Evolutionary conservation across 2,888 invertebrate species (phyloP).

Genomic region (Phyllotreta striolata): DNA sequence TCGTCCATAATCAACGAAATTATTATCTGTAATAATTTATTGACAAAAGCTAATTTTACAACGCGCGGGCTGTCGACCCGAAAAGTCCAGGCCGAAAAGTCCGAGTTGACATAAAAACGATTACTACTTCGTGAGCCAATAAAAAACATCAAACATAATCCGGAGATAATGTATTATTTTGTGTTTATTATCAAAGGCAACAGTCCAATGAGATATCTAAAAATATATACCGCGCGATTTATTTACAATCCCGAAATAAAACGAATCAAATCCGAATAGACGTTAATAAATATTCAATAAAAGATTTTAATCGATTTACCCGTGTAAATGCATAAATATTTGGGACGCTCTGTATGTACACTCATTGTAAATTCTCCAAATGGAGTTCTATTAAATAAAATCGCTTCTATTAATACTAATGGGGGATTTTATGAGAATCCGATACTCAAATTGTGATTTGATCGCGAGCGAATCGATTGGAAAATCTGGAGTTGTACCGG

Average conservation of each 20-base stretch:
- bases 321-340: no score
- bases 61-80: no score
- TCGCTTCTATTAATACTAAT: not conserved
- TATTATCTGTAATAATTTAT: no score
- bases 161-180: not conserved
- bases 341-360: not conserved
- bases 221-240: conserved; percentile 11
- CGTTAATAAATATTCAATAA: no score
- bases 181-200: conserved; percentile 27
- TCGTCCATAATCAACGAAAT: no score
- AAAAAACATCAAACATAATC: not conserved
- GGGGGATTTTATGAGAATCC: not conserved
- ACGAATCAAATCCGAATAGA: conserved; percentile 10
- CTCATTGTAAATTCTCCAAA: not conserved
- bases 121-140: not conserved
- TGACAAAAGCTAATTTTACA: no score
- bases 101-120: not conserved
- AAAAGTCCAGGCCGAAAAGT: not conserved
- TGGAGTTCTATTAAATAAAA: conserved; percentile 1
- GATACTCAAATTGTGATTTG: conserved; percentile 4
- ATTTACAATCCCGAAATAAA: conserved; percentile 25
- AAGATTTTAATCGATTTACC: no score
- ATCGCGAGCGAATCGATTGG: not conserved
- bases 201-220: conserved; percentile 28
- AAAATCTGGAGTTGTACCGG: not conserved